Conservation (phyloP, 1,140 invertebrate genomes). For the Hyphantria cunea region DNA sequence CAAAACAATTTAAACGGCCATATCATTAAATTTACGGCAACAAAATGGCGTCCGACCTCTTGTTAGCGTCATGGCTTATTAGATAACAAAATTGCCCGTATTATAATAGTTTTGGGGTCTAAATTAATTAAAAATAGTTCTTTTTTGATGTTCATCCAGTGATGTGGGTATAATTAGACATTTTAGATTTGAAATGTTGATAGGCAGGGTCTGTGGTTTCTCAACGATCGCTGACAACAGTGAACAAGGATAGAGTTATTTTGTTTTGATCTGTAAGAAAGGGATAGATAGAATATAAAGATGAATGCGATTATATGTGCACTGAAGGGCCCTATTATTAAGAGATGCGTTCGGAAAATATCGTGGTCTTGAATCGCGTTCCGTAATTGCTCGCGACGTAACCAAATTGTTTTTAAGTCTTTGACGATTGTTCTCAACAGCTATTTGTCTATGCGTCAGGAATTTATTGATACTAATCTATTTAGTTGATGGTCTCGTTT, state of each 20-base stretch:
- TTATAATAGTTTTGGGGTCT: slow-evolving; percentile 77
- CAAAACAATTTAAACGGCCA: slow-evolving; percentile 46
- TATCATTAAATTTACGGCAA: slow-evolving; percentile 68
- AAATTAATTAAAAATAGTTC: slow-evolving; percentile 79
- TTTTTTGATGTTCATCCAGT: slow-evolving; percentile 68
- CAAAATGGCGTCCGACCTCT: slow-evolving; percentile 69
- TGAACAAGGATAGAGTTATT: slow-evolving; percentile 45
- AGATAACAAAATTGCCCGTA: slow-evolving; percentile 76
- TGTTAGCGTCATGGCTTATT: slow-evolving; percentile 74
- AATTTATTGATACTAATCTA: slow-evolving; percentile 61
- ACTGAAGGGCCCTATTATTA: slow-evolving; percentile 73
- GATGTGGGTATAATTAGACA: slow-evolving; percentile 80
- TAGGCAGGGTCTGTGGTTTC: slow-evolving; percentile 58
- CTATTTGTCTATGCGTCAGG: slow-evolving; percentile 75
- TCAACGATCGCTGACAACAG: slow-evolving; percentile 65
- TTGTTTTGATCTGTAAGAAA: slow-evolving; percentile 37
- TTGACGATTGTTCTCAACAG: slow-evolving; percentile 74
- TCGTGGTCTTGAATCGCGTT: slow-evolving; percentile 64
- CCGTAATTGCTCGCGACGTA: slow-evolving; percentile 72
- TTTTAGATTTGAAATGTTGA: slow-evolving; percentile 71
- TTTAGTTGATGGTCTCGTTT: slow-evolving; percentile 28
- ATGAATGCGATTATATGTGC: slow-evolving; percentile 60
- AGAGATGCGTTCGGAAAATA: slow-evolving; percentile 70
- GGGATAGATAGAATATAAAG: slow-evolving; percentile 52
- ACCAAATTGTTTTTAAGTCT: slow-evolving; percentile 78